These are phyloP conservation scores for Ischnus inquisitorius DNA, from an alignment of 2,888 invertebrate genomes.

Conservation along the genomic window DNA sequence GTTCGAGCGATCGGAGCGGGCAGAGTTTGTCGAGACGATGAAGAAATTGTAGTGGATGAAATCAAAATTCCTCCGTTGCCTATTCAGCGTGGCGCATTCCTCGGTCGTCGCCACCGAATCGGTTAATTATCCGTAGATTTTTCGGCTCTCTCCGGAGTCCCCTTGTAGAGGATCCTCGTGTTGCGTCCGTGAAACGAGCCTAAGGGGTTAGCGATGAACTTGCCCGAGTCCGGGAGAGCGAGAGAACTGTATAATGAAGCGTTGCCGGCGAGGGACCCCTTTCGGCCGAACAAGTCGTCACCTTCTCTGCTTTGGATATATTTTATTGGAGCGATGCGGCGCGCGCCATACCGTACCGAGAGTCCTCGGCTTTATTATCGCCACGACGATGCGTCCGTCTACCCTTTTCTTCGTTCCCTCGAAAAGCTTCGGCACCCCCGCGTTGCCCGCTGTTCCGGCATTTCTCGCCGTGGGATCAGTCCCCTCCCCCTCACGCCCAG, in stretches of 20 bases:
- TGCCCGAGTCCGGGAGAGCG: conserved; percentile 74
- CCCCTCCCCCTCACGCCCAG: conserved; percentile 82
- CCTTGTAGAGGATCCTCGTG: conserved; percentile 64
- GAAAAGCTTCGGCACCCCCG: conserved; percentile 52
- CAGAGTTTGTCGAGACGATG: conserved; percentile 43
- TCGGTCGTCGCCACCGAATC: conserved; percentile 67
- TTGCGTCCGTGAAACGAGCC: conserved; percentile 65
- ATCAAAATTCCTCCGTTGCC: conserved; percentile 57
- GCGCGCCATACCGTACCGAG: conserved; percentile 36
- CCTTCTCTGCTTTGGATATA: conserved; percentile 83
- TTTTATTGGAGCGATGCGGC: conserved; percentile 81
- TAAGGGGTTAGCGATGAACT: conserved; percentile 84
- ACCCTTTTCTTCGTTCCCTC: conserved; percentile 67
- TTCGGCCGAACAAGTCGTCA: conserved; percentile 82
- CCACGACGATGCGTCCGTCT: conserved; percentile 72
- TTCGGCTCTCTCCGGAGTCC: conserved; percentile 66
- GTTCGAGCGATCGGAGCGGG: conserved; percentile 15
- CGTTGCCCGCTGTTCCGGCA: conserved; percentile 67
- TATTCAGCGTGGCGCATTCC: conserved; percentile 71
- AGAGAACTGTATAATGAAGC: conserved; percentile 80
- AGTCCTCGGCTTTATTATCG: conserved; percentile 82
- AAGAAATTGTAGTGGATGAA: conserved; percentile 59
- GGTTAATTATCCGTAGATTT: conserved; percentile 81
- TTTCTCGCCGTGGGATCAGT: conserved; percentile 80
- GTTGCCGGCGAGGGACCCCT: conserved; percentile 71